A percentile compares a stretch with the other conserved stretches of the same genome.
These are phyloP conservation scores for Crocodylus rhombifer DNA, from an alignment of 2,797 vertebrate genomes.

Conservation along the genomic window DNA sequence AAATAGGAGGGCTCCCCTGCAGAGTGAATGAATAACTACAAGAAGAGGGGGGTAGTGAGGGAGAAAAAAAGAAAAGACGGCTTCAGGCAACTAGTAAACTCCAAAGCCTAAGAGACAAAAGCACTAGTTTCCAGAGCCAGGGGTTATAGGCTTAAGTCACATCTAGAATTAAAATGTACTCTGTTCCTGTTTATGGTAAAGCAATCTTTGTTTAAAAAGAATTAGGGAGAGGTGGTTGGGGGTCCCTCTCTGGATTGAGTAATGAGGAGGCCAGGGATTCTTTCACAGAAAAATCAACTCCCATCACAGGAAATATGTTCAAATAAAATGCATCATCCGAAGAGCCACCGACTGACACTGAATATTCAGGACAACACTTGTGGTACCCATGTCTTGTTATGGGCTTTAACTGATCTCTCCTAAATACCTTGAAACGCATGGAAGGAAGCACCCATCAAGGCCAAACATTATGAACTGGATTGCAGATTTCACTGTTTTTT, in stretches of 20 bases:
- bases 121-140: too few species aligned
- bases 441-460: too few species aligned
- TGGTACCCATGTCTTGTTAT: too few species aligned
- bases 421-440: too few species aligned
- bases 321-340: neutral
- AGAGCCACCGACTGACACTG: neutral
- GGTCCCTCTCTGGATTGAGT: neutral
- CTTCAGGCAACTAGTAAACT: accelerated
- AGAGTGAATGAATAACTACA: accelerated
- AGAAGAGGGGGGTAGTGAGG: accelerated
- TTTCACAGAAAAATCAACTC: neutral
- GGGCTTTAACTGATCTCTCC: neutral
- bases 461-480: too few species aligned
- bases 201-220: too few species aligned
- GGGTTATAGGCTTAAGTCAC: too few species aligned
- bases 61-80: neutral
- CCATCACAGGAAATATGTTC: neutral
- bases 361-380: neutral
- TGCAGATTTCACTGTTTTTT: too few species aligned
- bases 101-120: neutral
- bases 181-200: too few species aligned
- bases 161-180: too few species aligned
- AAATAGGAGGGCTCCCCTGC: neutral
- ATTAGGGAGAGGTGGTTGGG: too few species aligned
- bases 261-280: neutral